A percentile compares a stretch with the other conserved stretches of the same genome.
Conservation (phyloP, 37 sponge, comb jelly and placozoan species). For the Crambe crambe region DNA sequence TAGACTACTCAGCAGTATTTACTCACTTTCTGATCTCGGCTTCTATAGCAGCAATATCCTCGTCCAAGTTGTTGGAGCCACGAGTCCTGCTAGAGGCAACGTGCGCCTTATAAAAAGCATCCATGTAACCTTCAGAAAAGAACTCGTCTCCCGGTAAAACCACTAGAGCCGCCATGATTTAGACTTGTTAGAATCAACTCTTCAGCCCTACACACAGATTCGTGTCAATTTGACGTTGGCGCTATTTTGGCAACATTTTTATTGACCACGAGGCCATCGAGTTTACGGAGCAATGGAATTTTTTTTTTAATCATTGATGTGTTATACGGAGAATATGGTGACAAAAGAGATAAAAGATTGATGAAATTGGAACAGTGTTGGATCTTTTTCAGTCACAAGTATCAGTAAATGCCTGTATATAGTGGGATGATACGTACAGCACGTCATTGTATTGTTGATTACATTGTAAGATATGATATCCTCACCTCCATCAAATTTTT, state of each 20-base stretch:
- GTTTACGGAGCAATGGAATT: no score
- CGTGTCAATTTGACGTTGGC: neutral
- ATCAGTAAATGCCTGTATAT: constrained; percentile 35
- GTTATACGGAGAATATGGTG: no score
- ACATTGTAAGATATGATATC: no score
- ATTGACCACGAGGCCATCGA: constrained; percentile 3
- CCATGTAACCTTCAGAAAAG: constrained; percentile 60
- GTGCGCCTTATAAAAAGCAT: constrained; percentile 70
- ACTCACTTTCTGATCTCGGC: constrained; percentile 71
- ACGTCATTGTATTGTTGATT: no score
- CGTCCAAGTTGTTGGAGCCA: constrained; percentile 41
- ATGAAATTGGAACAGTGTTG: no score
- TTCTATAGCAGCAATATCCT: constrained; percentile 70
- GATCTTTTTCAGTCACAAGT: constrained; percentile 5
- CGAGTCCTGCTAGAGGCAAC: constrained; percentile 43
- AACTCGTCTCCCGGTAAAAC: constrained; percentile 32
- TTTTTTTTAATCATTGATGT: no score
- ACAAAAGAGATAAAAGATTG: no score
- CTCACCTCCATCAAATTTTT: constrained; percentile 62
- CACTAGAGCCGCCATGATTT: constrained; percentile 9
- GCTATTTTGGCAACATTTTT: constrained; percentile 4
- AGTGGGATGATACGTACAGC: neutral
- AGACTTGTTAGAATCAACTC: neutral
- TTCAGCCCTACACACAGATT: neutral
- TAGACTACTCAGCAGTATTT: neutral